Evolutionary conservation across 1,140 invertebrate genomes (phyloP), one percentile per base, ranked within the genome.

Genomic region (Sitodiplosis mosellana): DNA sequence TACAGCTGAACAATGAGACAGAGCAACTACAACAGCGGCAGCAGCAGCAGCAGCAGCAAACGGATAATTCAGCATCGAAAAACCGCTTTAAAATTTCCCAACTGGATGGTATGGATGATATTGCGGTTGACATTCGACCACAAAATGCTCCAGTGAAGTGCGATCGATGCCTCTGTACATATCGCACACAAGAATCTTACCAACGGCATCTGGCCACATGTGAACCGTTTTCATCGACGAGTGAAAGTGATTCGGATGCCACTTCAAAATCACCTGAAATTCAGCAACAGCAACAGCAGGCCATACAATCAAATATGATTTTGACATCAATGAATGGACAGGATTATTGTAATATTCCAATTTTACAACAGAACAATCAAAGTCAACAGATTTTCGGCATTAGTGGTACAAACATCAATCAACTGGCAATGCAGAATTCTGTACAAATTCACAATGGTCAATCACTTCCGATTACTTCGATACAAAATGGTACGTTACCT

Each of bases 141-240:
- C 63, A 60, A 36, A 79, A 81, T 53, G 77, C 74, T 51, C 81
- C 86, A 15, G 87, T 91, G 0, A 86, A 82, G 54, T 93, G 90
- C 65, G 75, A 80, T 51, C 74, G 81, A 46, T 95, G 90, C 60
- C 83, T 86, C 55, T 81, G 86, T 55, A 83, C 86, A 2, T 95
- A 94, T 60, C 73, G 89, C 56, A 93, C 87, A 11, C 78, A 78
- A 52, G 78, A 83, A 44, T 90, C 87, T 53, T 92, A 83, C 57
- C 78, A 86, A 54, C 73, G 83, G 22, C 90, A 95, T 63, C 65
- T 88, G 40, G 67, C 74, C 11, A 77, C 72, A 17, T 94, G 90
- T 61, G 81, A 84, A 54, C 71, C 72, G 53, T 73, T 80, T 42
- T 64, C 70, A 59, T 81, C 78, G 8, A 80, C 78, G 1, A 85